Conservation (phyloP, 2,888 invertebrate genomes). For the Ashinkailepas kermadecensis region DNA sequence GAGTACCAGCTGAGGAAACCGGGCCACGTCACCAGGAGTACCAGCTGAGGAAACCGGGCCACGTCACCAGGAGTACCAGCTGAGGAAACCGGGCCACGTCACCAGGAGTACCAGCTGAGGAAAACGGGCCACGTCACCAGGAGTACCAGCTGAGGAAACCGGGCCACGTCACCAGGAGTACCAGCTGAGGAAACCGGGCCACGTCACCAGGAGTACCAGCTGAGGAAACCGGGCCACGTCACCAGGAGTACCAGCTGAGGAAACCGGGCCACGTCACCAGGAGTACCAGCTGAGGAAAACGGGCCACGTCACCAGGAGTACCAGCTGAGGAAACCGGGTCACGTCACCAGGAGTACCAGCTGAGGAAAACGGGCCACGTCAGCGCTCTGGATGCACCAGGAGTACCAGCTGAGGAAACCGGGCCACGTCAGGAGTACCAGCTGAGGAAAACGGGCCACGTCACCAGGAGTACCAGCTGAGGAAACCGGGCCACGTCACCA, state of each 20-base stretch:
- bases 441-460: slow-evolving; percentile 46
- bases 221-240: slow-evolving; percentile 44
- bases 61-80: slow-evolving; percentile 90
- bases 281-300: slow-evolving; percentile 75
- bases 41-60: slow-evolving; percentile 58
- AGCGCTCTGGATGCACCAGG: slow-evolving; percentile 90
- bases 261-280: slow-evolving; percentile 55
- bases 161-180: slow-evolving; percentile 71
- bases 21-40: slow-evolving; percentile 71
- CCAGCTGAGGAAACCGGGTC: slow-evolving; percentile 57
- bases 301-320: slow-evolving; percentile 71
- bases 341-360: slow-evolving; percentile 90
- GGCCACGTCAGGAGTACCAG: slow-evolving; percentile 75
- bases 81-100: slow-evolving; percentile 44
- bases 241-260: slow-evolving; percentile 92
- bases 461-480: slow-evolving; percentile 94
- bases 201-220: slow-evolving; percentile 90
- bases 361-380: slow-evolving; percentile 41
- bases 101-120: slow-evolving; percentile 92
- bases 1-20: slow-evolving; percentile 75
- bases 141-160: slow-evolving; percentile 75
- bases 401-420: slow-evolving; percentile 71
- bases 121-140: slow-evolving; percentile 55
- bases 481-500: slow-evolving; percentile 55
- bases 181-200: slow-evolving; percentile 58